phyloP scores from a whole-genome alignment of 2,797 vertebrate species.

The Kryptolebias ocellatus region DNA sequence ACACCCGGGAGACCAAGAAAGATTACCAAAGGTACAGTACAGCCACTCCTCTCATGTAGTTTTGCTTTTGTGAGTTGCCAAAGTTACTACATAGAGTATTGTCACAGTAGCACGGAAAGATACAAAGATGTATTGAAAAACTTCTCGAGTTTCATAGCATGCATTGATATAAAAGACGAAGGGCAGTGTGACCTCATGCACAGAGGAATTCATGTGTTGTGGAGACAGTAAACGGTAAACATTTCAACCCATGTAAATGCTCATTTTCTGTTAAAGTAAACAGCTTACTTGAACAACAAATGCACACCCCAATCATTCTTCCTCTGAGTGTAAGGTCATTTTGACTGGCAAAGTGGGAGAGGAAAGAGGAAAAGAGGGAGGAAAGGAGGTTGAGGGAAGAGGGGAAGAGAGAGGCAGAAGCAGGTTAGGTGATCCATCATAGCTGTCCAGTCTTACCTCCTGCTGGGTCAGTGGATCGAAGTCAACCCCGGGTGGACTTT shows the following conservation, averaged over 20 bases:
- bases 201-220: slow-evolving; percentile 44
- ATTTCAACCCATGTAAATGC: slow-evolving; percentile 51
- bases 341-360: slow-evolving; percentile 73
- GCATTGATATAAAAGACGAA: slow-evolving; percentile 54
- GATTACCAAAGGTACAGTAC: slow-evolving; percentile 93
- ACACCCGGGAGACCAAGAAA: slow-evolving; percentile 97
- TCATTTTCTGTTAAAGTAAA: slow-evolving; percentile 70
- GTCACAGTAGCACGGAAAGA: slow-evolving; percentile 44
- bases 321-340: slow-evolving; percentile 71
- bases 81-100: slow-evolving; percentile 52
- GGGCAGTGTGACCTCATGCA: slow-evolving; percentile 57
- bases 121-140: slow-evolving; percentile 56
- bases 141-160: slow-evolving; percentile 64
- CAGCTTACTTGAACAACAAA: slow-evolving; percentile 63
- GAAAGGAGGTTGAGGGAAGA: slow-evolving; percentile 67
- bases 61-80: slow-evolving; percentile 32
- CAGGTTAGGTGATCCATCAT: slow-evolving; percentile 91
- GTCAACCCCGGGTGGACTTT: slow-evolving; percentile 88
- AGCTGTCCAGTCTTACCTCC: slow-evolving; percentile 89
- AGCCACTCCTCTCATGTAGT: slow-evolving; percentile 50
- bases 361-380: slow-evolving; percentile 52
- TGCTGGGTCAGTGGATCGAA: slow-evolving; percentile 93
- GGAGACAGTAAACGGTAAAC: slow-evolving; percentile 41
- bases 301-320: slow-evolving; percentile 73
- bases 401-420: slow-evolving; percentile 75